Base-by-base conservation (phyloP, 1,140 invertebrate species). In the Tribolium madens region DNA sequence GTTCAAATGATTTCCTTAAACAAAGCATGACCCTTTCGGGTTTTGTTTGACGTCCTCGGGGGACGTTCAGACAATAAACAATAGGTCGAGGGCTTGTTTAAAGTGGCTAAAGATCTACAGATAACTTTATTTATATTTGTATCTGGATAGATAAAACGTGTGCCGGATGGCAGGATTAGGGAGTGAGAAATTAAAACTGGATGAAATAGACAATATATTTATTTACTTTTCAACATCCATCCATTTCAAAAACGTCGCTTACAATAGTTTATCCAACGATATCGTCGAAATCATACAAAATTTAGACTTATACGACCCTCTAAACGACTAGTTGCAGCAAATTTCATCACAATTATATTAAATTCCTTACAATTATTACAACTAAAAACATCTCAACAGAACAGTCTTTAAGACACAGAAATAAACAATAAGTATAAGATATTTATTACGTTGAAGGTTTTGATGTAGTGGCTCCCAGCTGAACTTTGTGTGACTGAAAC, bases 401-500 rank as follows among this genome's bases (percentile, higher is more conserved):
- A 71, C 36, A 71, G 42, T 71, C 18, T 47, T 33, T 50, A 71
- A n/a, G 42, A 72, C 70, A 52, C 13, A 31, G 14, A 72, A 52
- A 47, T 18, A 13, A 72, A 17, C 47, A 50, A 52, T 72, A 72
- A 71, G 14, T 33, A 42, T 48, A 71, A 50, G 21, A 50, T 72
- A 72, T 14, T 50, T 52, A 72, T 72, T 52, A 72, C 17, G 60
- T 60, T 72, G 42, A 77, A 15, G 42, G 57, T 72, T 48, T 17
- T 57, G 14, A 73, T 18, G 10, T 60, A 36, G 42, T 73, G 31
- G 13, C 69, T 10, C 6, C 52, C 76, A n/a, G 69, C 69, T 13
- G 69, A 72, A 64, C 70, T 77, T 13, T 77, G 76, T 15, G 70
- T 77, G 26, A 77, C 76, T 77, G 69, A 2, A 64, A 64, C 52